Base-by-base conservation (phyloP, 1,140 invertebrate species). In the Eurosta solidaginis region DNA sequence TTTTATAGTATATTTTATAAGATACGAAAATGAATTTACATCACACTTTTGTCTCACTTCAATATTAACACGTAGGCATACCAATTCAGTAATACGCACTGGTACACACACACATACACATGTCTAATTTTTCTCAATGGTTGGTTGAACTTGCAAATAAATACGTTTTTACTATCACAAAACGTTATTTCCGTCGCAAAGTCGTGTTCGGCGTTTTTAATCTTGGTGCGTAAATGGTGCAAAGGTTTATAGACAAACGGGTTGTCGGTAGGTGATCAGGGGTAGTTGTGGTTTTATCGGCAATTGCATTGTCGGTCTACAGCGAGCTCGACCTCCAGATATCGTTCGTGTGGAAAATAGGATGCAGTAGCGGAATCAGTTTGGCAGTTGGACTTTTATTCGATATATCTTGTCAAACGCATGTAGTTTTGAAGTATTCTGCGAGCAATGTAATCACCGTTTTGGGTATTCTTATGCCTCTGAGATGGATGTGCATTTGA, bases 141-240 rank as follows among this genome's bases (percentile, higher is more conserved):
- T 79, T 78, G 79, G 49, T 80, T 80, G 80, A 80, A 83, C 83
- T 84, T 83, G 83, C 77, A 76, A 79, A 76, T 81, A 79, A 78
- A 76, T 73, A 77, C 80, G 81, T n/a, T 76, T 63, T 52, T 52
- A 79, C 79, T 47, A 52, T 59, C 79, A 76, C 81, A 59, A 36
- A 47, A 81, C 84, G 80, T 79, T 79, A 76, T 80, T 63, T 80
- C 78, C 47, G 78, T 45, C 45, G 81, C 78, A 82, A 78, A 68
- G 49, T 75, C 3, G 59, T 20, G 33, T 20, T 42, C 12, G 59
- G 33, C 36, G n/a, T n/a, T 68, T 68, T 40, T 33, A 40, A 68
- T 68, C 59, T 68, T 68, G 22, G 33, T 40, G 36, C 36, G 59
- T 68, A 68, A 68, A 68, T 20, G n/a, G 17, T 40, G 27, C 45